Evolutionary conservation across 2,113 vertebrate genomes (phyloP).

Genomic region (Antechinus stuartii): DNA sequence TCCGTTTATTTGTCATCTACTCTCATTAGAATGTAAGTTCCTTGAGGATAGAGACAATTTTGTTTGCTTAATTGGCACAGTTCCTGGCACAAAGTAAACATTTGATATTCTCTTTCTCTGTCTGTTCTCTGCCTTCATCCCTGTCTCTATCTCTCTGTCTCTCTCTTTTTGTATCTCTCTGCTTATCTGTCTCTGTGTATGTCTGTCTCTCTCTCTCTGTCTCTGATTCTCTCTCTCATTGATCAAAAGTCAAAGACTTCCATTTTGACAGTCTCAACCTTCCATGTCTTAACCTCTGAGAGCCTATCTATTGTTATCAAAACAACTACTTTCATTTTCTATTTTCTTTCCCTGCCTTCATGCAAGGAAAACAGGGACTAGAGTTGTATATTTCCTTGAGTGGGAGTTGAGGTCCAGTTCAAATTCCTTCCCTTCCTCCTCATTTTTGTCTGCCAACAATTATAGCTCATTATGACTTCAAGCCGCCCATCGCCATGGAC

Average conservation of each 20-base stretch:
- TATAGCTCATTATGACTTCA: conserved; percentile 61
- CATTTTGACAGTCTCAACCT: conserved; percentile 29
- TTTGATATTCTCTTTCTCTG: too few relatives aligned
- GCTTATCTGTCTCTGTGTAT: background rate
- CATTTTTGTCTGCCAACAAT: conserved; percentile 4
- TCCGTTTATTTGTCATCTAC: background rate
- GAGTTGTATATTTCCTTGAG: conserved; percentile 14
- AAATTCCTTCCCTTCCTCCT: conserved; percentile 57
- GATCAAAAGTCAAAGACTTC: conserved; percentile 61
- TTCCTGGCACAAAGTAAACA: background rate
- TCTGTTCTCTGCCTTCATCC: too few relatives aligned
- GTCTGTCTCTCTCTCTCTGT: background rate
- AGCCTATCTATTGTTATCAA: conserved; percentile 37
- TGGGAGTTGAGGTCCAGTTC: conserved; percentile 37
- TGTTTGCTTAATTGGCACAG: background rate
- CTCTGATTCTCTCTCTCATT: background rate
- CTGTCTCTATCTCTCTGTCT: too few relatives aligned
- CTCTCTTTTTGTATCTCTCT: background rate
- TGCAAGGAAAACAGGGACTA: conserved; percentile 26
- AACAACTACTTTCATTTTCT: conserved; percentile 52
- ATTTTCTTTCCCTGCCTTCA: background rate
- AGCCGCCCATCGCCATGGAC: conserved; percentile 51
- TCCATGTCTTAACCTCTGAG: conserved; percentile 39
- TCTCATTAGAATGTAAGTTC: background rate
- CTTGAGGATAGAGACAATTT: background rate